Percentiles rank a stretch among this genome's conserved stretches.
These are phyloP conservation scores for Leptopilina boulardi DNA, from an alignment of 1,140 invertebrate species.

Conservation along the genomic window DNA sequence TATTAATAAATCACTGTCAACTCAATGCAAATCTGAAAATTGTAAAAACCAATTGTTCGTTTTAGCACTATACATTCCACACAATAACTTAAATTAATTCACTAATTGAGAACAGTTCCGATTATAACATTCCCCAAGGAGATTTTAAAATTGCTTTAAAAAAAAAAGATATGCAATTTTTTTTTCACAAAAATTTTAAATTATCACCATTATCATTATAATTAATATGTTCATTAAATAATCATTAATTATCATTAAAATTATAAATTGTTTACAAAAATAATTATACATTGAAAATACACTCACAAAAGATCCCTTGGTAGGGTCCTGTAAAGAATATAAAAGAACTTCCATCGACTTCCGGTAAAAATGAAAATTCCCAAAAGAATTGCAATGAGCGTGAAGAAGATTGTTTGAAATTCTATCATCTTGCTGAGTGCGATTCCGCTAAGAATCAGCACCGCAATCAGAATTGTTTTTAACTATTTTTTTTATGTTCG, in stretches of 20 bases:
- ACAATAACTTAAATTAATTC: not conserved
- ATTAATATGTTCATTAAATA: no score
- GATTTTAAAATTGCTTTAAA: no score
- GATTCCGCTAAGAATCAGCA: not conserved
- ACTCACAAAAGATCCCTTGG: slow-evolving; percentile 74
- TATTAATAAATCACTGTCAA: no score
- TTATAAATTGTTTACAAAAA: no score
- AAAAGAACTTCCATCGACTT: slow-evolving; percentile 63
- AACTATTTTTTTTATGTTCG: not conserved
- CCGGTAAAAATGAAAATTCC: slow-evolving; percentile 66
- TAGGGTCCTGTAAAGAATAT: slow-evolving; percentile 68
- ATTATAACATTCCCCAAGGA: no score
- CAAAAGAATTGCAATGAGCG: slow-evolving; percentile 58
- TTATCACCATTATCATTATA: no score
- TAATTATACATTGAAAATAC: no score
- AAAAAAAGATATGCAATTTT: no score
- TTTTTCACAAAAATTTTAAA: no score
- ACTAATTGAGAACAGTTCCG: slow-evolving; percentile 3
- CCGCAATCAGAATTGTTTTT: not conserved
- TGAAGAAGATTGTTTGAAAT: slow-evolving; percentile 57
- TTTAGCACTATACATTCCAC: not conserved
- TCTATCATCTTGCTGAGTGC: slow-evolving; percentile 42
- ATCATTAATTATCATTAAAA: no score
- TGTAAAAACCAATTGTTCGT: no score
- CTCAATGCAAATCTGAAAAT: no score